These are phyloP conservation scores for Thunnus thynnus DNA, from an alignment of 2,113 vertebrate genomes.

Conservation along the genomic window DNA sequence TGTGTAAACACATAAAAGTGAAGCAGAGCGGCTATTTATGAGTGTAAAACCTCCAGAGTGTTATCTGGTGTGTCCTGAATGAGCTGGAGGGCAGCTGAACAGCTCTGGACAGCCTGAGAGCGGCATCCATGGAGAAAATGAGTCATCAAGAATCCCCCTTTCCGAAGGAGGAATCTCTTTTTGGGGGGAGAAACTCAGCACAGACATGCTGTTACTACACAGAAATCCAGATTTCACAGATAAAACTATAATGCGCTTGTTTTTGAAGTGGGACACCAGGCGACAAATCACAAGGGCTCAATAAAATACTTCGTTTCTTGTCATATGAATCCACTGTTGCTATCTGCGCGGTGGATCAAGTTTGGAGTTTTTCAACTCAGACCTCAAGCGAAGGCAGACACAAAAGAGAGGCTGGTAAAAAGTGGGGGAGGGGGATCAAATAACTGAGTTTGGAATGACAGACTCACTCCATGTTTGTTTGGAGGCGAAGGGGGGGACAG, in stretches of 20 bases:
- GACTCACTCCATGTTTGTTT: constrained; percentile 32
- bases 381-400: constrained; percentile 24
- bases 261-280: constrained; percentile 23
- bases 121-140: constrained; percentile 69
- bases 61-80: constrained; percentile 28
- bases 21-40: constrained; percentile 24
- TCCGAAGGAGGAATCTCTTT: constrained; percentile 11
- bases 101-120: constrained; percentile 36
- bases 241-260: not conserved
- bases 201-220: not conserved
- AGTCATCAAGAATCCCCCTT: constrained; percentile 73
- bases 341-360: constrained; percentile 3
- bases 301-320: not conserved
- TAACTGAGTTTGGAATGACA: constrained; percentile 48
- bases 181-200: not conserved
- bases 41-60: not conserved
- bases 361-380: constrained; percentile 8
- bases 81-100: constrained; percentile 25
- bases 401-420: constrained; percentile 32
- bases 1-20: constrained; percentile 52
- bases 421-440: constrained; percentile 61
- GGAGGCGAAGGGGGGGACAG: not conserved
- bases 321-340: constrained; percentile 23
- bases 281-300: constrained; percentile 21
- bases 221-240: constrained; percentile 16